Percentiles rank a stretch among this genome's conserved stretches.
These are phyloP conservation scores for Eupithecia subumbrata DNA, from an alignment of 2,888 invertebrate species.

Conservation along the genomic window DNA sequence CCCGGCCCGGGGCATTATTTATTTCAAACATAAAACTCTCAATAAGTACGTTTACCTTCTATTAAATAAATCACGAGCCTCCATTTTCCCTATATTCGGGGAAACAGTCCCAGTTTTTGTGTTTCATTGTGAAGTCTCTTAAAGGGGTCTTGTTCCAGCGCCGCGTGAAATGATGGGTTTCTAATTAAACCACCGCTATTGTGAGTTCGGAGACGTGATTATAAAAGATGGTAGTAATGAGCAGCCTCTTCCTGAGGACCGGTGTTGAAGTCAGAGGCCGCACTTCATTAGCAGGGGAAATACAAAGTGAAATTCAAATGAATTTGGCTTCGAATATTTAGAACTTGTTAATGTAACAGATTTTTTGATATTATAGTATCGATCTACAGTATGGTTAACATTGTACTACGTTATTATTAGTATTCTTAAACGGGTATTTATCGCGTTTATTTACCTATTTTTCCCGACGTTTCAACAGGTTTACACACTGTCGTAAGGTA, in stretches of 20 bases:
- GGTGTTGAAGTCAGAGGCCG: not conserved
- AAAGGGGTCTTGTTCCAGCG: not conserved
- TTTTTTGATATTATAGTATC: no score
- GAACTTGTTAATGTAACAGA: no score
- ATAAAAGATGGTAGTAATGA: not conserved
- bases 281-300: not conserved
- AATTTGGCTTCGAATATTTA: no score
- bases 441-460: no score
- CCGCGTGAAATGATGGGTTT: not conserved
- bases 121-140: not conserved
- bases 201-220: not conserved
- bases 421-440: no score
- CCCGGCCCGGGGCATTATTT: not conserved
- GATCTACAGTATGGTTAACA: no score
- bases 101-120: not conserved
- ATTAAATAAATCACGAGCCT: conserved; percentile 10
- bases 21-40: conserved; percentile 11
- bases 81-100: not conserved
- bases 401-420: no score
- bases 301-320: not conserved
- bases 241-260: not conserved
- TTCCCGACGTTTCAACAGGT: no score
- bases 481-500: no score
- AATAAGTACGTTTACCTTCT: conserved; percentile 6
- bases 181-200: not conserved